Evolutionary conservation across 2,113 vertebrate species (phyloP).

Genomic region (Pongo abelii): DNA sequence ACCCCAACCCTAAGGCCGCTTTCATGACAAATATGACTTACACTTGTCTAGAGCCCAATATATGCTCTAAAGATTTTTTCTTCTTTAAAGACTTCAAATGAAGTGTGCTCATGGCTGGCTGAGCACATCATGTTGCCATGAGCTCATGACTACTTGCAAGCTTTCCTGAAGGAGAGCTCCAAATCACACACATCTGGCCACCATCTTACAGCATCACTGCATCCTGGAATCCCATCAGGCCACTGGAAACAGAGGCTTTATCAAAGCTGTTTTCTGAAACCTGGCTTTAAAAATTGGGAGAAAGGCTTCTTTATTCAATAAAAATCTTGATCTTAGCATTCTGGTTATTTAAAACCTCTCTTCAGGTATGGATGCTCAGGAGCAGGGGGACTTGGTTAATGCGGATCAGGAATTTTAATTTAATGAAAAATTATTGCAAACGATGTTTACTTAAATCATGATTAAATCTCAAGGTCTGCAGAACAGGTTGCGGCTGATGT

Average conservation of each 20-base stretch:
- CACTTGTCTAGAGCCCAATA: background rate
- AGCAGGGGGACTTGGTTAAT: background rate
- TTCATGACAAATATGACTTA: background rate
- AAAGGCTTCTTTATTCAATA: background rate
- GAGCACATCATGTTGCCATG: background rate
- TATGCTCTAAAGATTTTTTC: background rate
- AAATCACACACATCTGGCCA: background rate
- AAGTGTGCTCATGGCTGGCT: background rate
- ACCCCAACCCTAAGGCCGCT: background rate
- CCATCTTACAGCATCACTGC: background rate
- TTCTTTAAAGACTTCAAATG: background rate
- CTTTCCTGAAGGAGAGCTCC: background rate
- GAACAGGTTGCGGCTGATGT: background rate
- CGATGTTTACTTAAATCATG: background rate
- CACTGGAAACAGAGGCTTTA: background rate
- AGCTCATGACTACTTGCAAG: background rate
- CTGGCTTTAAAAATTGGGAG: background rate
- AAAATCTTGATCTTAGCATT: background rate
- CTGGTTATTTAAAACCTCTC: background rate
- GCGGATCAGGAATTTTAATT: background rate
- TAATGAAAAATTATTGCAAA: background rate
- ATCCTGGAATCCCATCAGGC: background rate
- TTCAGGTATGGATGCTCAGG: background rate
- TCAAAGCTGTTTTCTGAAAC: background rate
- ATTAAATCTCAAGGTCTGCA: background rate